Evolutionary conservation across 2,888 invertebrate species (phyloP).

Genomic region (Cephus runcator): DNA sequence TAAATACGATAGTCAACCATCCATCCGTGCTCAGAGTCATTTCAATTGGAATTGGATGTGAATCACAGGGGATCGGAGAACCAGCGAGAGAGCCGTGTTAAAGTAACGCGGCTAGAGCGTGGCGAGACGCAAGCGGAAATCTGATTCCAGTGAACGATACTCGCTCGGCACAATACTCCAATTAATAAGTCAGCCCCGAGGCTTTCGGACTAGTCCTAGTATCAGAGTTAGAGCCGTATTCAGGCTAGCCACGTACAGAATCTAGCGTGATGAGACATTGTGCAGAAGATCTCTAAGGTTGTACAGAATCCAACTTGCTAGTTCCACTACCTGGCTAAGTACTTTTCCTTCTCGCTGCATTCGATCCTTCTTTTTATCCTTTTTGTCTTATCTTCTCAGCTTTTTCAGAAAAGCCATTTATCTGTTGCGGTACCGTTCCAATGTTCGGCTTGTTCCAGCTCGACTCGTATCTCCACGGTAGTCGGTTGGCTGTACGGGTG

Average conservation of each 20-base stretch:
- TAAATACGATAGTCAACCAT: too few species aligned
- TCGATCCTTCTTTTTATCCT: too few species aligned
- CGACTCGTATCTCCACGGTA: not conserved
- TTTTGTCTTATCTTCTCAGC: too few species aligned
- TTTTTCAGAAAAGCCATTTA: too few species aligned
- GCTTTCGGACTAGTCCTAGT: not conserved
- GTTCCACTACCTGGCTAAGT: too few species aligned
- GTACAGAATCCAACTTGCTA: too few species aligned
- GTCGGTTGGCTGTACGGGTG: not conserved
- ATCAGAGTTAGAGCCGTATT: not conserved
- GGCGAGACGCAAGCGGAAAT: slow-evolving; percentile 17
- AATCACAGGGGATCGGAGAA: not conserved
- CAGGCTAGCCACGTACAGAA: not conserved
- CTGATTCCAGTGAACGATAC: slow-evolving; percentile 28
- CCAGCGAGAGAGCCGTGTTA: too few species aligned
- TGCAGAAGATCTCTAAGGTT: not conserved
- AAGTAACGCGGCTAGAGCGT: not conserved
- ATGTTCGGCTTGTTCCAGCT: too few species aligned
- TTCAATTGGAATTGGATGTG: slow-evolving; percentile 1
- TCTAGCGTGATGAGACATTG: slow-evolving; percentile 26
- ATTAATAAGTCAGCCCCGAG: slow-evolving; percentile 24
- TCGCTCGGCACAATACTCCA: slow-evolving; percentile 18
- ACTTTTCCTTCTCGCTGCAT: too few species aligned
- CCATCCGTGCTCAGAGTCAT: not conserved
- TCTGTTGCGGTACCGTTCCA: too few species aligned